phyloP scores from a whole-genome alignment of 2,888 invertebrate species.

The Pterostichus niger region DNA sequence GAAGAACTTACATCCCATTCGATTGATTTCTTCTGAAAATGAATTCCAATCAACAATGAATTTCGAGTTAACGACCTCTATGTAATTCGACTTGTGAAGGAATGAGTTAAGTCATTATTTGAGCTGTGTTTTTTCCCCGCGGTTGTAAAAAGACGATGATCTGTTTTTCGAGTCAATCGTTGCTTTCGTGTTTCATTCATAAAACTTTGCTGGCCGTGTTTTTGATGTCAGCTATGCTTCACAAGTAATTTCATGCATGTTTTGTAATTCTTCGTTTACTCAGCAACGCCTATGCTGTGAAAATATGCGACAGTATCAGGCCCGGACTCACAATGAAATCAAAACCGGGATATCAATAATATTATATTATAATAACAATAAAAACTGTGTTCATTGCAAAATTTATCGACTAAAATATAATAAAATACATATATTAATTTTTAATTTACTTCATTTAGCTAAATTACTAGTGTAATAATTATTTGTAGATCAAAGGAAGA shows the following conservation, averaged over 20 bases:
- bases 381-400: too few relatives aligned
- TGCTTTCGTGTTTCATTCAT: constrained; percentile 17
- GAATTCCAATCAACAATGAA: constrained; percentile 22
- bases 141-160: background rate
- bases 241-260: constrained; percentile 36
- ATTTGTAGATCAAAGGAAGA: too few relatives aligned
- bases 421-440: too few relatives aligned
- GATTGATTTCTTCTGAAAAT: constrained; percentile 11
- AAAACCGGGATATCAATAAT: too few relatives aligned
- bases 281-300: background rate
- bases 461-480: too few relatives aligned
- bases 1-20: background rate
- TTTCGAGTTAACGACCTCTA: constrained; percentile 15
- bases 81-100: constrained; percentile 1
- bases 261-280: constrained; percentile 31
- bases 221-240: background rate
- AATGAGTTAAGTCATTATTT: constrained; percentile 38
- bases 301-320: background rate
- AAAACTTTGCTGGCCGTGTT: background rate
- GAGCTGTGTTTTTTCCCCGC: background rate
- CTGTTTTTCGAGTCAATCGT: constrained; percentile 16
- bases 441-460: too few relatives aligned
- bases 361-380: too few relatives aligned
- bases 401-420: too few relatives aligned
- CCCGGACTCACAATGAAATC: too few relatives aligned